phyloP scores from a whole-genome alignment of 2,888 invertebrate species.

The Eucera pruinosa region DNA sequence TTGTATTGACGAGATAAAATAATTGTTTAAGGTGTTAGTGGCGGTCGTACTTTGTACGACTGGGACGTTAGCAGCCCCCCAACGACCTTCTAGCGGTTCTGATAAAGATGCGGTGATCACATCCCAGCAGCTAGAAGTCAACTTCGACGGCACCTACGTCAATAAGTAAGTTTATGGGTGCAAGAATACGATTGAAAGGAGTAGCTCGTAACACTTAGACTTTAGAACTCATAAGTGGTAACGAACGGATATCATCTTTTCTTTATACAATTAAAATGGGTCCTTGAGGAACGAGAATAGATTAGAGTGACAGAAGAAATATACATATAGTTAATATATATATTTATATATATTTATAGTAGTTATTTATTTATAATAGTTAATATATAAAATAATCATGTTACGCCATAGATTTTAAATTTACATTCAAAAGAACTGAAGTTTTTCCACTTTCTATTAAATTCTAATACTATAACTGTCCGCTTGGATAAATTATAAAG shows the following conservation, averaged over 20 bases:
- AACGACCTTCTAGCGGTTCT: slow-evolving; percentile 74
- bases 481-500: too few relatives aligned
- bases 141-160: slow-evolving; percentile 82
- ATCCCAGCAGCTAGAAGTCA: slow-evolving; percentile 83
- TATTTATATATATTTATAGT: too few relatives aligned
- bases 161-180: slow-evolving; percentile 79
- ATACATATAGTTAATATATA: too few relatives aligned
- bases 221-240: not conserved
- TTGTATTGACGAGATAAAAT: not conserved
- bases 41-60: slow-evolving; percentile 80
- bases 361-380: too few relatives aligned
- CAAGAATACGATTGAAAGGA: not conserved
- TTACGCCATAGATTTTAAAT: not conserved
- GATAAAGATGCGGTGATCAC: slow-evolving; percentile 83
- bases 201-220: not conserved
- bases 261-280: not conserved
- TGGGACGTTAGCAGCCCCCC: slow-evolving; percentile 78
- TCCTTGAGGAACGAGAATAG: not conserved
- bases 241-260: not conserved
- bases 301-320: not conserved
- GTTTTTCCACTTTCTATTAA: too few relatives aligned
- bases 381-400: not conserved
- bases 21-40: slow-evolving; percentile 76
- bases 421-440: not conserved
- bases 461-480: too few relatives aligned